phyloP scores from a whole-genome alignment of 2,888 invertebrate genomes.

The Sarcophaga rosellei region DNA sequence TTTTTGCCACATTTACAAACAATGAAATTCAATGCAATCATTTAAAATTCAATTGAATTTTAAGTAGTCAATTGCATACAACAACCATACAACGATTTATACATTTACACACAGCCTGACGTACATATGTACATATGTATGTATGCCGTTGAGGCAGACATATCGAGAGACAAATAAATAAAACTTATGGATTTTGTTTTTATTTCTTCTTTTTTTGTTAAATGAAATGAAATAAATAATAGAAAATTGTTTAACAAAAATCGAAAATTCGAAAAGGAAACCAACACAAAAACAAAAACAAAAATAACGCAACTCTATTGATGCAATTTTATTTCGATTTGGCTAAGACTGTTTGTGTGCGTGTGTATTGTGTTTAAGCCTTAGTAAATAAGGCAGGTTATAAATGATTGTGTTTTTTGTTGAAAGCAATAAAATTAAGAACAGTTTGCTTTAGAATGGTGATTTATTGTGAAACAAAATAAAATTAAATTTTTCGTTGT shows the following conservation, averaged over 20 bases:
- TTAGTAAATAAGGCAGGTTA: slow-evolving; percentile 43
- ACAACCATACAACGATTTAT: not conserved
- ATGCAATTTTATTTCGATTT: not conserved
- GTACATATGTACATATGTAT: no score
- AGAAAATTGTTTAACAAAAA: slow-evolving; percentile 26
- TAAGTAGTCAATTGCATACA: slow-evolving; percentile 77
- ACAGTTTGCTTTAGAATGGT: slow-evolving; percentile 43
- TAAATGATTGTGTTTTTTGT: slow-evolving; percentile 13
- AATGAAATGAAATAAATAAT: slow-evolving; percentile 54
- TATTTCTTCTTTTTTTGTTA: not conserved
- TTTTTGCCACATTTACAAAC: slow-evolving; percentile 42
- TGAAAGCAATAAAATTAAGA: slow-evolving; percentile 56
- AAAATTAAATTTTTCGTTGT: no score
- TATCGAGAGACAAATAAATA: not conserved
- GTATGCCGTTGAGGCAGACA: not conserved
- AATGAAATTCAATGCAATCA: slow-evolving; percentile 62
- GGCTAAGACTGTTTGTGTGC: not conserved
- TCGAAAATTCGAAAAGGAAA: not conserved
- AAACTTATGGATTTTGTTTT: not conserved
- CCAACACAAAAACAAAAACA: not conserved
- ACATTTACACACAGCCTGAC: not conserved
- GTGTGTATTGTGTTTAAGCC: slow-evolving; percentile 14
- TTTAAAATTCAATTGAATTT: slow-evolving; percentile 80
- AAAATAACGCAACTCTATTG: not conserved
- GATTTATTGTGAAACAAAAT: no score